Percentiles rank a stretch among this genome's conserved stretches.
Conservation (phyloP, 2,113 vertebrate species). For the Heterotis niloticus region DNA sequence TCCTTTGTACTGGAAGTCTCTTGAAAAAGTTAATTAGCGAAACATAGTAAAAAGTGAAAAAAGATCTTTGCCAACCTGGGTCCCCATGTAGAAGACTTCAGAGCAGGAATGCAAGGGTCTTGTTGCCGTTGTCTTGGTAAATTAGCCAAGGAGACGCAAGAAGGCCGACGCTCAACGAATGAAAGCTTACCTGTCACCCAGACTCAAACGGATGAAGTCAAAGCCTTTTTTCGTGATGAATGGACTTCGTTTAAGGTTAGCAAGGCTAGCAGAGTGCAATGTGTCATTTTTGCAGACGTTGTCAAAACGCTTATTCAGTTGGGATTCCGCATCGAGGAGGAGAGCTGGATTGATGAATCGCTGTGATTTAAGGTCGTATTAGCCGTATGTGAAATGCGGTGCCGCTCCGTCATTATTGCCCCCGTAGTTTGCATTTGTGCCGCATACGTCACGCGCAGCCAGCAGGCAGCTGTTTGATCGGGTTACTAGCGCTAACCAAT, state of each 20-base stretch:
- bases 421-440: conserved; percentile 14
- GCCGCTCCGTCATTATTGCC: conserved; percentile 41
- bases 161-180: neutral
- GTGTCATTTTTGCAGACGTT: conserved; percentile 55
- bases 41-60: too few species aligned
- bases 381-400: conserved; percentile 42
- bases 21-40: too few species aligned
- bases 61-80: too few species aligned
- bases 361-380: conserved; percentile 52
- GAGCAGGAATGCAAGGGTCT: too few species aligned
- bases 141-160: neutral
- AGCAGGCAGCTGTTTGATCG: conserved; percentile 50
- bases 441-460: conserved; percentile 50
- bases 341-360: conserved; percentile 45
- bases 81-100: too few species aligned
- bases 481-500: conserved; percentile 55
- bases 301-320: conserved; percentile 59
- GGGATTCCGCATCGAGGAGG: conserved; percentile 44
- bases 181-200: neutral
- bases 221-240: conserved; percentile 45
- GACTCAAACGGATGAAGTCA: conserved; percentile 1
- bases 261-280: conserved; percentile 46
- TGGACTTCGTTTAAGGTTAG: conserved; percentile 55
- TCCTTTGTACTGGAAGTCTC: too few species aligned
- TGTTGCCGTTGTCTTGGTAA: neutral